Evolutionary conservation across 2,888 invertebrate species (phyloP).

Genomic region (Platycheirus albimanus): DNA sequence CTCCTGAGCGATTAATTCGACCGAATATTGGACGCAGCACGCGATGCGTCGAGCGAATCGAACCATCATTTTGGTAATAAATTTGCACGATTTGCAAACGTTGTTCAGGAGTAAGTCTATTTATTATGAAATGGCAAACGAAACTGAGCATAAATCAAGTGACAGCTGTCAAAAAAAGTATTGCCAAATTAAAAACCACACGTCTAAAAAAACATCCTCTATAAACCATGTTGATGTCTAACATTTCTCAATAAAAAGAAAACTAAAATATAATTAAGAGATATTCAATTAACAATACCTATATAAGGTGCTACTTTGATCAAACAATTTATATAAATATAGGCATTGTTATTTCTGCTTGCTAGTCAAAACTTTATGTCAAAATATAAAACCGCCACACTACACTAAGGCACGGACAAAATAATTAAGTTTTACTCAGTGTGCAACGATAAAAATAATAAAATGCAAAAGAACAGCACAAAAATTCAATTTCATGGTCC

Average conservation of each 20-base stretch:
- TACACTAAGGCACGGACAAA: slow-evolving; percentile 14
- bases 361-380: slow-evolving; percentile 17
- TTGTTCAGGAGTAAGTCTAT: too few species aligned
- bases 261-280: slow-evolving; percentile 13
- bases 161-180: too few species aligned
- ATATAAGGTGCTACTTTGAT: slow-evolving; percentile 33
- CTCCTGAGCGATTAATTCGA: too few species aligned
- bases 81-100: too few species aligned
- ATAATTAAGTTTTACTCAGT: slow-evolving; percentile 56
- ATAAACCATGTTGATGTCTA: too few species aligned
- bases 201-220: too few species aligned
- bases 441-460: slow-evolving; percentile 59
- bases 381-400: slow-evolving; percentile 24
- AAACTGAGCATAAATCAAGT: too few species aligned
- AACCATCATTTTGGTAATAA: too few species aligned
- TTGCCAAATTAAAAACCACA: too few species aligned
- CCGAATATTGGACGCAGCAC: too few species aligned
- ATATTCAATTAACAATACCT: slow-evolving; percentile 21
- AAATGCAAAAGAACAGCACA: slow-evolving; percentile 50
- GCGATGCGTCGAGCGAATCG: too few species aligned
- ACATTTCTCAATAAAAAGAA: not conserved
- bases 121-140: too few species aligned
- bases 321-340: slow-evolving; percentile 19
- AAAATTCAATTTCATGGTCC: slow-evolving; percentile 68
- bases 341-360: slow-evolving; percentile 23